phyloP scores from a whole-genome alignment of 2,888 invertebrate species.

The Trichogramma dendrolimi region DNA sequence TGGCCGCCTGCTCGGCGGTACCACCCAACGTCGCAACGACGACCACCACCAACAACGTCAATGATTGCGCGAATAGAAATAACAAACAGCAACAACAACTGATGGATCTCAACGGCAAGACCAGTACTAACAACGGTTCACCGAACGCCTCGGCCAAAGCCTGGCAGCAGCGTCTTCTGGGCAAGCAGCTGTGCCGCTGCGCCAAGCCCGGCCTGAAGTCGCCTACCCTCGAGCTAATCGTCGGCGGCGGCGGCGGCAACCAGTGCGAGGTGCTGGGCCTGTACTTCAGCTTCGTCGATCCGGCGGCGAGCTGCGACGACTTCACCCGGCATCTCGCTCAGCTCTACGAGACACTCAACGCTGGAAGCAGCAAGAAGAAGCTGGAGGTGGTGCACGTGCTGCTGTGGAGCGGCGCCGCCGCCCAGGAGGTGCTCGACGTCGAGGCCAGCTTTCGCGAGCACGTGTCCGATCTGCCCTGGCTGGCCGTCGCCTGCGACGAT shows the following conservation, averaged over 20 bases:
- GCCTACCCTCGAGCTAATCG: constrained; percentile 20
- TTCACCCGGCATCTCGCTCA: constrained; percentile 63
- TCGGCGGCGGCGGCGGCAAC: constrained; percentile 34
- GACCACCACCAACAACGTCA: constrained; percentile 21
- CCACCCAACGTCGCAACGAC: constrained; percentile 24
- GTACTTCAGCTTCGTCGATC: constrained; percentile 69
- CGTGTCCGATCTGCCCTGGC: constrained; percentile 66
- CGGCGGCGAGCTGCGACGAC: constrained; percentile 62
- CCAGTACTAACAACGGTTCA: too few species aligned
- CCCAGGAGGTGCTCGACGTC: constrained; percentile 62
- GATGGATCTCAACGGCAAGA: too few species aligned
- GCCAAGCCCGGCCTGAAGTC: constrained; percentile 32
- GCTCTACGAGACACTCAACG: constrained; percentile 52
- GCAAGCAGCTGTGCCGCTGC: constrained; percentile 46
- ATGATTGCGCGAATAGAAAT: background rate
- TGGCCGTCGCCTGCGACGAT: constrained; percentile 67
- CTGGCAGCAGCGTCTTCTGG: constrained; percentile 49
- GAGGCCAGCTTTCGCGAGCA: constrained; percentile 63
- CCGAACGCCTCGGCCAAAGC: constrained; percentile 15
- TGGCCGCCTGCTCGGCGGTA: constrained; percentile 30
- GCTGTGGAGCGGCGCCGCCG: constrained; percentile 63
- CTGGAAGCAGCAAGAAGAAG: constrained; percentile 48
- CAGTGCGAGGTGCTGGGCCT: constrained; percentile 57
- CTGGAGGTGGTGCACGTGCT: constrained; percentile 67
- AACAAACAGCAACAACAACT: constrained; percentile 2